Evolutionary conservation across 2,113 vertebrate genomes (phyloP), one percentile per base, ranked within the genome.

Genomic region (Serinus canaria): DNA sequence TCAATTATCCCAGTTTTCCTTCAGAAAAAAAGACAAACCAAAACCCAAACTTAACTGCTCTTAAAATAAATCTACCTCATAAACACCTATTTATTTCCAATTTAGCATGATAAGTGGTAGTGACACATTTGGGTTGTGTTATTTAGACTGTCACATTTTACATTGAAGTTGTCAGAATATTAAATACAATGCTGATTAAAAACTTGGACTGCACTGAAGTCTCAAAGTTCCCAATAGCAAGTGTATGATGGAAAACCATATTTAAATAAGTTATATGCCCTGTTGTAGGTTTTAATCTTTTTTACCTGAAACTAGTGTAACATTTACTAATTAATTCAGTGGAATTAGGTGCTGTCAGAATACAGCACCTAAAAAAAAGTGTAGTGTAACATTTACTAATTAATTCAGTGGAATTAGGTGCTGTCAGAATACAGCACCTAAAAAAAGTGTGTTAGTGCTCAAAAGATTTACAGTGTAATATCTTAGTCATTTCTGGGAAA

Each of bases 401-500:
- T 3, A 67, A 69, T 81, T 87, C 76, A 83, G 64, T 46, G n/a
- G 60, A 83, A 87, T 68, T 72, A 88, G 59, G 28, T 41, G 27
- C 37, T 77, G 30, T 58, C 1, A 17, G 93, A 93, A 92, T 22
- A 62, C 64, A 72, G n/a, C n/a, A n/a, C n/a, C n/a, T n/a, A n/a
- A n/a, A n/a, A n/a, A 33, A 94, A 92, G 44, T 59, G 31, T 24
- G 28, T 44, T 78, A 69, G 39, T 50, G 44, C 37, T 94, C 50
- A 53, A 16, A 94, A 60, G 74, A 66, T 49, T 55, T 75, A 33
- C 30, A 79, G 43, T 30, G 39, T 20, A 39, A 3, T 75, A 78
- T 35, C 66, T 92, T 80, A 79, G 56, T 91, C 30, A 93, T 85
- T 94, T 73, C 58, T 35, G 64, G 68, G 64, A 80, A 93, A 90